phyloP scores from a whole-genome alignment of 2,797 vertebrate genomes.

The Eidolon dupreanum region DNA sequence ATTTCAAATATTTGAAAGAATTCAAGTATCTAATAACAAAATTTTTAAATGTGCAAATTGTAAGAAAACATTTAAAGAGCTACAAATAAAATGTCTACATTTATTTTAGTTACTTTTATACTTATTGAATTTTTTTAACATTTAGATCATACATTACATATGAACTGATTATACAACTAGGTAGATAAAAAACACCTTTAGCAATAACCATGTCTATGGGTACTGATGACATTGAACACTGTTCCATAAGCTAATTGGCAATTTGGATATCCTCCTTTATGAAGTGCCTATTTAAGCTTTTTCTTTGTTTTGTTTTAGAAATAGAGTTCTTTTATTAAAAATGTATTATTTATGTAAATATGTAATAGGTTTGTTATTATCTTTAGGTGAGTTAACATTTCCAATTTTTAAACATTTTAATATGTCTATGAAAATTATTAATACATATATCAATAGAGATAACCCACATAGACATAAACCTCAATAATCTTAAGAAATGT shows the following conservation, averaged over 20 bases:
- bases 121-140: background rate
- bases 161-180: background rate
- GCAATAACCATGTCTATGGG: background rate
- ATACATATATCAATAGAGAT: background rate
- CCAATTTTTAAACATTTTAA: constrained; percentile 17
- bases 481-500: background rate
- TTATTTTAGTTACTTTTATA: background rate
- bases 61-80: background rate
- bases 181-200: background rate
- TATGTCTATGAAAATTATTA: background rate
- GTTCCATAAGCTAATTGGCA: background rate
- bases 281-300: background rate
- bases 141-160: background rate
- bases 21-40: background rate
- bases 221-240: background rate
- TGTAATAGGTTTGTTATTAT: background rate
- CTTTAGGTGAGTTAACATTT: background rate
- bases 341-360: background rate
- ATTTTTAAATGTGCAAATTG: background rate
- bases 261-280: background rate
- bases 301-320: background rate
- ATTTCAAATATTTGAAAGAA: background rate
- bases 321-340: constrained; percentile 17
- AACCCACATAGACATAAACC: background rate
- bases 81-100: background rate